phyloP scores from a whole-genome alignment of 1,140 invertebrate genomes.

The Microvelia longipes region DNA sequence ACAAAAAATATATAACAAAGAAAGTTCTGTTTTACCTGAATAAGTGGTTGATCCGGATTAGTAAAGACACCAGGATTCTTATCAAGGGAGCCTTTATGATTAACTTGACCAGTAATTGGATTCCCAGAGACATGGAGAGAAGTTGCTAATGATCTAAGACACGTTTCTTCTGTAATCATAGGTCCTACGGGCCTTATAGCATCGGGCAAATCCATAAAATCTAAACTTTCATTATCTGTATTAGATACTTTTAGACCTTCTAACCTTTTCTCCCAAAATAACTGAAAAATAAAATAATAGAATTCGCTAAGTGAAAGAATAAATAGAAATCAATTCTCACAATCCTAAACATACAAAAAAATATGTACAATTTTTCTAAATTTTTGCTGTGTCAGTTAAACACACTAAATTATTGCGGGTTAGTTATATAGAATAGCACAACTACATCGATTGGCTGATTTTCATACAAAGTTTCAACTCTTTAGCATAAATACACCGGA shows the following conservation, averaged over 20 bases:
- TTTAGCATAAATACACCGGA: too few species aligned
- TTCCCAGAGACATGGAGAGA: slow-evolving; percentile 64
- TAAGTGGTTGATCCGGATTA: slow-evolving; percentile 90
- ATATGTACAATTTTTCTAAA: too few species aligned
- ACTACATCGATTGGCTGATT: too few species aligned
- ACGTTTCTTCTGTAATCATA: slow-evolving; percentile 76
- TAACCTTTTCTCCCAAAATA: slow-evolving; percentile 95
- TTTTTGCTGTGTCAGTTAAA: too few species aligned
- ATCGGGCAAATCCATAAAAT: slow-evolving; percentile 67
- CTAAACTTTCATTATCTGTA: slow-evolving; percentile 61
- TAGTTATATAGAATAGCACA: too few species aligned
- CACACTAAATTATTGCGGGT: too few species aligned
- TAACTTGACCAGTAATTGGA: slow-evolving; percentile 80
- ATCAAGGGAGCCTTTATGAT: slow-evolving; percentile 61
- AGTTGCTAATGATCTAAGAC: slow-evolving; percentile 78
- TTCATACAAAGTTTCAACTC: too few species aligned
- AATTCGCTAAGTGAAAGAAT: too few species aligned
- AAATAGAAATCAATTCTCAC: too few species aligned
- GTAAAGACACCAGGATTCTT: slow-evolving; percentile 90
- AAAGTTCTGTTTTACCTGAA: slow-evolving; percentile 42
- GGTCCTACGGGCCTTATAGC: slow-evolving; percentile 81
- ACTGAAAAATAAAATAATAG: too few species aligned
- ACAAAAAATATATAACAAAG: too few species aligned
- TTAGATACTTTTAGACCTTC: slow-evolving; percentile 79
- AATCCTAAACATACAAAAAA: too few species aligned